phyloP scores from a whole-genome alignment of 2,797 vertebrate species.

The Microhierax caerulescens region DNA sequence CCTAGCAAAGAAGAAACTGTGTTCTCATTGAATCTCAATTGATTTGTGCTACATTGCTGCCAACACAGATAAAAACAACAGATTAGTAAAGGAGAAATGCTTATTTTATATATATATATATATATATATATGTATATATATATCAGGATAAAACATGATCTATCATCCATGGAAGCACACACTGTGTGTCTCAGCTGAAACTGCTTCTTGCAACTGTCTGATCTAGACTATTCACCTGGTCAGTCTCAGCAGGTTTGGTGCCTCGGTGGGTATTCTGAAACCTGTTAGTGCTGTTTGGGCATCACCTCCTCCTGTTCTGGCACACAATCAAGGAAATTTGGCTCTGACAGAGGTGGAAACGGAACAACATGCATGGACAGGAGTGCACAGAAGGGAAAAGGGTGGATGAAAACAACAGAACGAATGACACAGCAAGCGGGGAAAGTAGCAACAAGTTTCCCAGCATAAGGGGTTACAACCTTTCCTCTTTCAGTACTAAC shows the following conservation, averaged over 20 bases:
- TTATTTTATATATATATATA: background rate
- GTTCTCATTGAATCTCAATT: background rate
- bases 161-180: background rate
- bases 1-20: background rate
- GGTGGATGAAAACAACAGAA: background rate
- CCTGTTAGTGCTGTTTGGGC: background rate
- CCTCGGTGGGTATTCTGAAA: background rate
- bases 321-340: background rate
- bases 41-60: background rate
- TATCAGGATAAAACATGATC: background rate
- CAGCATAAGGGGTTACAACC: fast-evolving
- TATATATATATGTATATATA: background rate
- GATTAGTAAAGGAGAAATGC: background rate
- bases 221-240: background rate
- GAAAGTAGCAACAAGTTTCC: background rate
- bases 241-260: background rate
- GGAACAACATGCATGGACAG: background rate
- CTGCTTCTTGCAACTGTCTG: background rate
- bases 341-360: background rate
- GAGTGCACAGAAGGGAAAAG: background rate
- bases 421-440: background rate
- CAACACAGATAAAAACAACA: background rate
- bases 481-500: background rate
- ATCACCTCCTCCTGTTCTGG: background rate
- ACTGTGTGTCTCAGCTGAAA: background rate